A percentile compares a stretch with the other conserved stretches of the same genome.
phyloP scores from a whole-genome alignment of 2,113 vertebrate genomes.

The Seriola dumerili region DNA sequence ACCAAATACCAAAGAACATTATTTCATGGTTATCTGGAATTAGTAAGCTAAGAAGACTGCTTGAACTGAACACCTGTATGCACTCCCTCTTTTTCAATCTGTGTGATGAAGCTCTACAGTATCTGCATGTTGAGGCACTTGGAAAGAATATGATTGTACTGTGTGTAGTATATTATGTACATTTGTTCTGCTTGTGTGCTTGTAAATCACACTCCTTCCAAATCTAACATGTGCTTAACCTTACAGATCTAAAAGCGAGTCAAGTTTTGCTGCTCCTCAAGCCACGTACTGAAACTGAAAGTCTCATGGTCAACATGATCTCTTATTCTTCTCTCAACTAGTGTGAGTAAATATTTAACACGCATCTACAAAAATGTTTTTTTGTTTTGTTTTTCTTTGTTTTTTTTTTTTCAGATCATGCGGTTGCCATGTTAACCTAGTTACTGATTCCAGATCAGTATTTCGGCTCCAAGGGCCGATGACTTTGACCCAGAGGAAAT shows the following conservation, averaged over 20 bases:
- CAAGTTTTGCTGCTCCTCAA: constrained; percentile 11
- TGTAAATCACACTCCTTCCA: constrained; percentile 67
- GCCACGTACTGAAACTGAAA: constrained; percentile 31
- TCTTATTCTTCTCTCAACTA: constrained; percentile 7
- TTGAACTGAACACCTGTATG: constrained; percentile 44
- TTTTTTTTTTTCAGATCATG: neutral
- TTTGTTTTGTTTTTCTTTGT: no score
- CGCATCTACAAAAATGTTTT: constrained; percentile 12
- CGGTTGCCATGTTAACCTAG: constrained; percentile 32
- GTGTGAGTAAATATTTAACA: constrained; percentile 25
- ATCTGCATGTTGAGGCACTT: constrained; percentile 83
- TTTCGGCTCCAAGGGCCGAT: constrained; percentile 15
- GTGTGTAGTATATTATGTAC: constrained; percentile 63
- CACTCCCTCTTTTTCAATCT: constrained; percentile 39
- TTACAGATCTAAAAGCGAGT: constrained; percentile 44
- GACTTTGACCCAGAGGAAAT: constrained; percentile 42
- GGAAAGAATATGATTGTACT: constrained; percentile 81
- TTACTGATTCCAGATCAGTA: constrained; percentile 69
- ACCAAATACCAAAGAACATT: constrained; percentile 17
- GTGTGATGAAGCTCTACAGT: constrained; percentile 66
- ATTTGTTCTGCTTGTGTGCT: constrained; percentile 57
- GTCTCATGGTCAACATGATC: constrained; percentile 27
- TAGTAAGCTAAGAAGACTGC: constrained; percentile 44
- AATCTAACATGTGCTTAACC: constrained; percentile 41
- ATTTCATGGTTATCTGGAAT: constrained; percentile 35